phyloP scores from a whole-genome alignment of 1,140 invertebrate genomes.

The Orussus abietinus region DNA sequence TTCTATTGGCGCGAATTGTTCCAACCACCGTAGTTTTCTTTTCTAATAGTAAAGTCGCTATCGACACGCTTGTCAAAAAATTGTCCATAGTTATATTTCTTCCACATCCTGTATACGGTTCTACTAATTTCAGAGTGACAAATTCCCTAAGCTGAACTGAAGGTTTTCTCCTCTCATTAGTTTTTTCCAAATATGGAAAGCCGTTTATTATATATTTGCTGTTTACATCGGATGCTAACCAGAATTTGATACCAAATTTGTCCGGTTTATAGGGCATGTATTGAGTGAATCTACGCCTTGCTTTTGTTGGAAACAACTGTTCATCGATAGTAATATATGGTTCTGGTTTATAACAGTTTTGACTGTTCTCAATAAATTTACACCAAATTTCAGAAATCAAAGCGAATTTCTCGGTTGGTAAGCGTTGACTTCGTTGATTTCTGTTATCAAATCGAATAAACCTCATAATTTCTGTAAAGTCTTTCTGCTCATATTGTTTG shows the following conservation, averaged over 20 bases:
- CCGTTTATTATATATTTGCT: too few species aligned
- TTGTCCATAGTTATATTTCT: slow-evolving; percentile 11
- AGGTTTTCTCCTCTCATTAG: not conserved
- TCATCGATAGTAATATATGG: slow-evolving; percentile 24
- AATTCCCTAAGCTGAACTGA: slow-evolving; percentile 19
- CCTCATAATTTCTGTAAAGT: slow-evolving; percentile 32
- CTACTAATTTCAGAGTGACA: slow-evolving; percentile 23
- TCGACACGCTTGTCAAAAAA: not conserved
- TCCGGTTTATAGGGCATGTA: too few species aligned
- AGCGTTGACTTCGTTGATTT: slow-evolving; percentile 20
- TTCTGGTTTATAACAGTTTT: slow-evolving; percentile 32
- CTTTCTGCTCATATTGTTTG: slow-evolving; percentile 28
- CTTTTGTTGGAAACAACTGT: slow-evolving; percentile 14
- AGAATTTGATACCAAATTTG: too few species aligned
- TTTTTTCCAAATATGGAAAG: slow-evolving; percentile 8
- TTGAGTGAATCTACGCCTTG: slow-evolving; percentile 6
- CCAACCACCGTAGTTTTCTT: slow-evolving; percentile 15
- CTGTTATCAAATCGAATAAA: slow-evolving; percentile 34
- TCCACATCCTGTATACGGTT: slow-evolving; percentile 3
- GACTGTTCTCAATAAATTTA: slow-evolving; percentile 33
- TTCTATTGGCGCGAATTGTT: slow-evolving; percentile 12
- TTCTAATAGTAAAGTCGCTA: slow-evolving; percentile 2
- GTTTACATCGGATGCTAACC: too few species aligned
- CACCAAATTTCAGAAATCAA: slow-evolving; percentile 32
- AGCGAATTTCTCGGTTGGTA: slow-evolving; percentile 35